Percentiles rank a stretch among this genome's conserved stretches.
These are phyloP conservation scores for Hofmannophila pseudospretella DNA, from an alignment of 2,888 invertebrate species.

Conservation along the genomic window DNA sequence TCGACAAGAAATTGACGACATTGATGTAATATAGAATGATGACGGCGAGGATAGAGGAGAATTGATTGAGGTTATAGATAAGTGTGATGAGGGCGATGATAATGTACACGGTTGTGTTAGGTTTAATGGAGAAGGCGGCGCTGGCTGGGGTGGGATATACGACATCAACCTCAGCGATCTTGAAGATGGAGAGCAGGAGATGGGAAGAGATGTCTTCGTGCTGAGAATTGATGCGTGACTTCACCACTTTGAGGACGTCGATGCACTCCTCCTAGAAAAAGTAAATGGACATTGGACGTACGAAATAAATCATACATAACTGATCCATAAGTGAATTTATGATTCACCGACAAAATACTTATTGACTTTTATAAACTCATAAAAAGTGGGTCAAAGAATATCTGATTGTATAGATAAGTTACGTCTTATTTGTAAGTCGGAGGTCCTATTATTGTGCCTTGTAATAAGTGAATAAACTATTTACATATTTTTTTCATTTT, in stretches of 20 bases:
- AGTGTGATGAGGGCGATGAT: slow-evolving; percentile 48
- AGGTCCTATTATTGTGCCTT: no score
- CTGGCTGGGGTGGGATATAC: slow-evolving; percentile 84
- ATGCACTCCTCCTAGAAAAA: slow-evolving; percentile 89
- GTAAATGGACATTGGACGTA: not conserved
- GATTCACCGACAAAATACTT: no score
- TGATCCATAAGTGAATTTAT: no score
- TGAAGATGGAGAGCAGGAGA: slow-evolving; percentile 91
- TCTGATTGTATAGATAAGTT: no score
- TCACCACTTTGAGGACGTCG: slow-evolving; percentile 87
- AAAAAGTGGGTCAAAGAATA: no score
- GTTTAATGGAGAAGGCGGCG: slow-evolving; percentile 55
- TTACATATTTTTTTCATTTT: no score
- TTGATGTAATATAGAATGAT: slow-evolving; percentile 29
- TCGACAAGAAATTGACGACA: slow-evolving; percentile 60
- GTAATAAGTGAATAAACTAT: no score
- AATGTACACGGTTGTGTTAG: slow-evolving; percentile 43
- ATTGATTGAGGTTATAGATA: slow-evolving; percentile 41
- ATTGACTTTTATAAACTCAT: no score
- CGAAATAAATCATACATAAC: no score
- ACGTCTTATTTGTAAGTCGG: no score
- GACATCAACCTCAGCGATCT: slow-evolving; percentile 94
- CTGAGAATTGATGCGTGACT: slow-evolving; percentile 90
- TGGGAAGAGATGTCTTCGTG: slow-evolving; percentile 92
- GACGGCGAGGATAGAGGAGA: slow-evolving; percentile 23